Evolutionary conservation across 2,797 vertebrate genomes (phyloP).

Genomic region (Sciurus carolinensis): DNA sequence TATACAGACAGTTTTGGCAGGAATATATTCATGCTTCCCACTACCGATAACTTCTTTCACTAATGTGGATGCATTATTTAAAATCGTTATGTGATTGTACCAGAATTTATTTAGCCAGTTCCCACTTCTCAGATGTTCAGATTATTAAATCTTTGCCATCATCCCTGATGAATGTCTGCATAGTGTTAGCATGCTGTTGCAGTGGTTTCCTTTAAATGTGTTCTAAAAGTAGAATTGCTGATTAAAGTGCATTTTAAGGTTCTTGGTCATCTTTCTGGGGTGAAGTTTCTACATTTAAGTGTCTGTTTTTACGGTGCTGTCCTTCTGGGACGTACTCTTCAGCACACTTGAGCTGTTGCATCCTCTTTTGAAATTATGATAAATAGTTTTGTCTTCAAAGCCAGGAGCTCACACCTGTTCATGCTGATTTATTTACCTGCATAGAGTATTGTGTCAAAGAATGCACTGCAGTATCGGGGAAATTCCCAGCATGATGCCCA

Average conservation of each 20-base stretch:
- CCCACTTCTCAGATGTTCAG: slow-evolving; percentile 4
- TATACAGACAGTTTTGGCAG: not conserved
- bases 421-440: slow-evolving; percentile 60
- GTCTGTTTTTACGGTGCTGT: not conserved
- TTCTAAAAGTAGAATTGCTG: not conserved
- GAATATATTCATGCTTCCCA: not conserved
- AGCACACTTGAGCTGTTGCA: not conserved
- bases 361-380: not conserved
- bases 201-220: slow-evolving; percentile 14
- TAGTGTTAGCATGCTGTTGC: not conserved
- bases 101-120: not conserved
- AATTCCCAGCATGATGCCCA: slow-evolving; percentile 98
- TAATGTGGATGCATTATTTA: not conserved
- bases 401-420: slow-evolving; percentile 15
- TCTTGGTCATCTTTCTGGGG: not conserved
- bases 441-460: slow-evolving; percentile 96
- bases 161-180: not conserved
- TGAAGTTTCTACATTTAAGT: not conserved
- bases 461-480: slow-evolving; percentile 97
- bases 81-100: not conserved
- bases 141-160: not conserved
- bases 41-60: not conserved
- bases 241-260: not conserved
- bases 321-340: not conserved
- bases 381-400: slow-evolving; percentile 30